Conservation (phyloP, 1,140 invertebrate species). For the Pteromalus puparum region DNA sequence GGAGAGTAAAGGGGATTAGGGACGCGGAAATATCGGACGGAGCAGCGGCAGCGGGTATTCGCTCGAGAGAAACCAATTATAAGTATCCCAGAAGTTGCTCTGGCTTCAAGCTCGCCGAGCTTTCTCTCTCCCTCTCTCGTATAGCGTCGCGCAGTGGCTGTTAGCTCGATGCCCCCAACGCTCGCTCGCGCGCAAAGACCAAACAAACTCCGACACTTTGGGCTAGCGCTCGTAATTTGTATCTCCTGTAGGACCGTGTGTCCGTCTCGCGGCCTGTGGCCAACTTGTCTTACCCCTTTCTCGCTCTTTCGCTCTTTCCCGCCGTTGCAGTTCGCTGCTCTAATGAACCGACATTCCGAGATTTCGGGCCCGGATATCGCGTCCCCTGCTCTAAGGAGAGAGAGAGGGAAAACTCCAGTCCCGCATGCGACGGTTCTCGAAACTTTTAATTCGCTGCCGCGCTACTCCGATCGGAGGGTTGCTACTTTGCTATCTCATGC, state of each 20-base stretch:
- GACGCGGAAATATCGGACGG: slow-evolving; percentile 36
- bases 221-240: slow-evolving; percentile 25
- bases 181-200: background rate
- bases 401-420: background rate
- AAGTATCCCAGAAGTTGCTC: slow-evolving; percentile 66
- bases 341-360: slow-evolving; percentile 31
- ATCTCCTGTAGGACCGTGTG: background rate
- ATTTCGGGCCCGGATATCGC: slow-evolving; percentile 11
- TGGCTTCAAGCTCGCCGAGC: background rate
- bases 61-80: slow-evolving; percentile 66
- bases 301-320: background rate
- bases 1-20: slow-evolving; percentile 10
- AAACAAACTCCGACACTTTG: slow-evolving; percentile 52
- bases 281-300: slow-evolving; percentile 9
- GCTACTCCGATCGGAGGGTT: background rate
- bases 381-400: too few species aligned
- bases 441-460: slow-evolving; percentile 6
- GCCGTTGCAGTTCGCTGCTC: background rate
- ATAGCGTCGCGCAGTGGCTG: background rate
- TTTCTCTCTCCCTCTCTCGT: slow-evolving; percentile 18
- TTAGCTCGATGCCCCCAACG: background rate
- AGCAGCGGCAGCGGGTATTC: background rate
- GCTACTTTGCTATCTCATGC: background rate
- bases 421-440: slow-evolving; percentile 7
- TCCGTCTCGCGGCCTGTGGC: slow-evolving; percentile 13